Conservation (phyloP, 2,888 invertebrate genomes). For the Lycocerus yunnanus region DNA sequence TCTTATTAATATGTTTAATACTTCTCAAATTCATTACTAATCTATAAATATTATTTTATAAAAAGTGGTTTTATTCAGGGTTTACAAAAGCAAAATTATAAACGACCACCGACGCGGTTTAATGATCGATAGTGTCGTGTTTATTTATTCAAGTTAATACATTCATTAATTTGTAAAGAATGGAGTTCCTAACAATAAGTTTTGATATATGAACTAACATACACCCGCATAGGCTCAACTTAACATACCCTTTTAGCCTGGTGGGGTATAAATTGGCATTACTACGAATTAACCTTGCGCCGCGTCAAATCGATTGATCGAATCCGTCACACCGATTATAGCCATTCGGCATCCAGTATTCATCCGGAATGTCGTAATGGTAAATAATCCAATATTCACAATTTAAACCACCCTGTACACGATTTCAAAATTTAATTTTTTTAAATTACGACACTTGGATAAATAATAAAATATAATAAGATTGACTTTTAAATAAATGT, state of each 20-base stretch:
- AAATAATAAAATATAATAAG: not conserved
- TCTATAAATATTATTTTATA: too few species aligned
- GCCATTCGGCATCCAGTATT: not conserved
- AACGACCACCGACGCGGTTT: not conserved
- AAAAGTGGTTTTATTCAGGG: too few species aligned
- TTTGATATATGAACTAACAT: not conserved
- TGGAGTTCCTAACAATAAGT: not conserved
- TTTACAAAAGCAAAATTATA: not conserved
- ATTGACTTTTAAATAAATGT: not conserved
- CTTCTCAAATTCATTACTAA: too few species aligned
- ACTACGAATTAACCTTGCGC: not conserved
- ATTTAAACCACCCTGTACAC: not conserved
- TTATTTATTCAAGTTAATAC: not conserved
- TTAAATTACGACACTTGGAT: not conserved
- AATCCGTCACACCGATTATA: not conserved
- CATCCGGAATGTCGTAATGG: too few species aligned
- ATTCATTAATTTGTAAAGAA: not conserved
- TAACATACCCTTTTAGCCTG: not conserved
- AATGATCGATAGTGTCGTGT: not conserved
- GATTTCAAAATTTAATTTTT: not conserved
- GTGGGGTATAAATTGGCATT: not conserved
- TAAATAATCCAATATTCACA: not conserved
- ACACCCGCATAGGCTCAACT: not conserved
- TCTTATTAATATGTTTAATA: too few species aligned
- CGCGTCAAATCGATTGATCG: not conserved